Percentiles rank a stretch among this genome's conserved stretches.
Conservation (phyloP, 2,797 vertebrate species). For the Bryconaethiops microstoma region DNA sequence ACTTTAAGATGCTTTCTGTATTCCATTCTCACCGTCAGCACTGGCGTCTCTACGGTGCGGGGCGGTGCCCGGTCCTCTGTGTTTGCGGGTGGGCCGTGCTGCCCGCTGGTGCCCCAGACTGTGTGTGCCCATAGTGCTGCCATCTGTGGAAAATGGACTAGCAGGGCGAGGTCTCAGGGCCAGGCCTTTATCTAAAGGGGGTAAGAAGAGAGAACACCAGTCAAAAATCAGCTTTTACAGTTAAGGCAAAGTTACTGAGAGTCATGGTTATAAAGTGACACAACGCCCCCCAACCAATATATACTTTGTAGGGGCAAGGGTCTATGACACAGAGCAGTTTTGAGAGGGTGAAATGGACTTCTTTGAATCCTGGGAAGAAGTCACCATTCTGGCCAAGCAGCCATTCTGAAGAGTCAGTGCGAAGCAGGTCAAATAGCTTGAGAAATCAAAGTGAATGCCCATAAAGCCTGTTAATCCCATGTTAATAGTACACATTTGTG, state of each 20-base stretch:
- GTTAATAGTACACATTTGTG: constrained; percentile 18
- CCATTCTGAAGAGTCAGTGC: constrained; percentile 26
- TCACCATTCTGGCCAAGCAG: not conserved
- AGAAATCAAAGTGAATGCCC: constrained; percentile 58
- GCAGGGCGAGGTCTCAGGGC: constrained; percentile 89
- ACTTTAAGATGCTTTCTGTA: too few relatives aligned
- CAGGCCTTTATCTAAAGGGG: constrained; percentile 88
- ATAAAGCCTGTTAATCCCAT: constrained; percentile 9
- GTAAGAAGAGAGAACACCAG: constrained; percentile 18
- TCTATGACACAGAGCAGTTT: constrained; percentile 5
- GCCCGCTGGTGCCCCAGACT: constrained; percentile 89
- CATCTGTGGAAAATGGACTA: constrained; percentile 97
- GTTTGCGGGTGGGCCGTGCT: constrained; percentile 89
- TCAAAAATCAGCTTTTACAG: not conserved
- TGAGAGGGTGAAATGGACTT: constrained; percentile 24
- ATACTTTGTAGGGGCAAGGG: constrained; percentile 20
- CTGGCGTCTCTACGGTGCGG: constrained; percentile 91
- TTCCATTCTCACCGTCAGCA: constrained; percentile 84
- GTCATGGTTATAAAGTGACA: constrained; percentile 5
- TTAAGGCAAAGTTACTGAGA: constrained; percentile 15
- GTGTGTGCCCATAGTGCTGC: constrained; percentile 88
- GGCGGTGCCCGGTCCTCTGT: constrained; percentile 87
- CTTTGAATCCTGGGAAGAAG: constrained; percentile 8
- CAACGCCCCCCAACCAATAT: constrained; percentile 26
- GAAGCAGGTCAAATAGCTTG: constrained; percentile 63